These are phyloP conservation scores for Lepilemur septentrionalis DNA, from an alignment of 2,797 vertebrate genomes.

Conservation along the genomic window DNA sequence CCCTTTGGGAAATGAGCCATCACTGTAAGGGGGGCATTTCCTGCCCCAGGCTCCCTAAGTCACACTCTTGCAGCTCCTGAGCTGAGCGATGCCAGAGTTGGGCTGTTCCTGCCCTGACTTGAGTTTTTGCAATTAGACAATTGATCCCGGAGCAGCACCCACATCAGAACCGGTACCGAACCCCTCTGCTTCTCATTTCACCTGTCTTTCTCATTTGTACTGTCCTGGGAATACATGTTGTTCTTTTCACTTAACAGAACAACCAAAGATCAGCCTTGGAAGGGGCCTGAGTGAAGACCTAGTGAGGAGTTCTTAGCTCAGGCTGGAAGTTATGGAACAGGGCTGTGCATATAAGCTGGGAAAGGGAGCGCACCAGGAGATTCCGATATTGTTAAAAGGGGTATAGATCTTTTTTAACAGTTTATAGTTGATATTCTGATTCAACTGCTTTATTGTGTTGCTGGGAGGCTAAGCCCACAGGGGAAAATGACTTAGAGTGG, in stretches of 20 bases:
- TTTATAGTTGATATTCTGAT: background rate
- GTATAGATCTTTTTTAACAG: background rate
- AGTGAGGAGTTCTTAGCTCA: background rate
- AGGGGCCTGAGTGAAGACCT: too few species aligned
- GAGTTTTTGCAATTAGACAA: background rate
- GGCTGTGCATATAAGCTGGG: background rate
- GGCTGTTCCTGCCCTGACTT: background rate
- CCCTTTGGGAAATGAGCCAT: background rate
- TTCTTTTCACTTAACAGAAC: background rate
- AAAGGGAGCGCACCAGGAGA: background rate
- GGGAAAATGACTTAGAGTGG: background rate
- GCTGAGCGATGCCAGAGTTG: accelerated
- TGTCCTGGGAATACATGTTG: background rate
- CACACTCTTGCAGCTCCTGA: background rate
- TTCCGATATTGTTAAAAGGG: background rate
- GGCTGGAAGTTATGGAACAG: background rate
- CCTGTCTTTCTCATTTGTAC: background rate
- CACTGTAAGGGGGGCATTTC: background rate
- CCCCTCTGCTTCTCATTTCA: background rate
- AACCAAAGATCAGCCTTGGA: background rate
- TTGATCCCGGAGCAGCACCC: background rate
- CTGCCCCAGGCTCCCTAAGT: background rate
- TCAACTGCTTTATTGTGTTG: background rate
- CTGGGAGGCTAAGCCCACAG: background rate
- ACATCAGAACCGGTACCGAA: background rate